A percentile compares a stretch with the other conserved stretches of the same genome.
phyloP scores from a whole-genome alignment of 1,140 invertebrate species.

The Euwallacea fornicatus region DNA sequence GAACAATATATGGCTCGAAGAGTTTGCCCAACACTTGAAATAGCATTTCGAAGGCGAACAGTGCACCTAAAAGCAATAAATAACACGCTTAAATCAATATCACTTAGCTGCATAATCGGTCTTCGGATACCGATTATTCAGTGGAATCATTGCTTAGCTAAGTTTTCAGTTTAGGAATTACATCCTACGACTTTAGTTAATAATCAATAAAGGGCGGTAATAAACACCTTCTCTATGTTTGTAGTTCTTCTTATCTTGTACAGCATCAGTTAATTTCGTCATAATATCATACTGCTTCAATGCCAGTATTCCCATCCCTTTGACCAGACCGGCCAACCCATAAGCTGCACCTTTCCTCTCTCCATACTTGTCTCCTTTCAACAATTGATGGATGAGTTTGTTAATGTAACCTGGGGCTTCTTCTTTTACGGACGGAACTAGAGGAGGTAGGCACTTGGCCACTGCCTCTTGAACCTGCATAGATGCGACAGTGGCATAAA shows the following conservation, averaged over 20 bases:
- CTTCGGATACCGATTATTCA: too few relatives aligned
- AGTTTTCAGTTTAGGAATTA: neutral
- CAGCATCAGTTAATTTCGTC: constrained; percentile 88
- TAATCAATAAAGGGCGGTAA: neutral
- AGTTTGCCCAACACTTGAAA: constrained; percentile 92
- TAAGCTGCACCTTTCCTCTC: constrained; percentile 91
- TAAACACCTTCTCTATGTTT: constrained; percentile 80
- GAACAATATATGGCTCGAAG: constrained; percentile 98
- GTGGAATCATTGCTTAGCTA: neutral
- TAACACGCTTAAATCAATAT: neutral
- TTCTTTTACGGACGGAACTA: constrained; percentile 89
- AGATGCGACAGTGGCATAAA: neutral
- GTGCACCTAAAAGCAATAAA: constrained; percentile 65
- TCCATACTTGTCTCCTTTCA: constrained; percentile 96
- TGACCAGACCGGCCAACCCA: constrained; percentile 86
- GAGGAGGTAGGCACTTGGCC: constrained; percentile 90
- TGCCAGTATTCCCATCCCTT: constrained; percentile 94
- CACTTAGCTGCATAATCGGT: neutral
- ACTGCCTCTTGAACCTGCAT: constrained; percentile 94
- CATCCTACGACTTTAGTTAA: neutral
- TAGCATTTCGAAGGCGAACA: constrained; percentile 98
- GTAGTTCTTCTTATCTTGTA: constrained; percentile 97
- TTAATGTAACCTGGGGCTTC: constrained; percentile 87
- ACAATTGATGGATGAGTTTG: constrained; percentile 82
- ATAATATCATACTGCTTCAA: constrained; percentile 96